These are phyloP conservation scores for Diceros bicornis DNA, from an alignment of 2,797 vertebrate species.

Conservation along the genomic window DNA sequence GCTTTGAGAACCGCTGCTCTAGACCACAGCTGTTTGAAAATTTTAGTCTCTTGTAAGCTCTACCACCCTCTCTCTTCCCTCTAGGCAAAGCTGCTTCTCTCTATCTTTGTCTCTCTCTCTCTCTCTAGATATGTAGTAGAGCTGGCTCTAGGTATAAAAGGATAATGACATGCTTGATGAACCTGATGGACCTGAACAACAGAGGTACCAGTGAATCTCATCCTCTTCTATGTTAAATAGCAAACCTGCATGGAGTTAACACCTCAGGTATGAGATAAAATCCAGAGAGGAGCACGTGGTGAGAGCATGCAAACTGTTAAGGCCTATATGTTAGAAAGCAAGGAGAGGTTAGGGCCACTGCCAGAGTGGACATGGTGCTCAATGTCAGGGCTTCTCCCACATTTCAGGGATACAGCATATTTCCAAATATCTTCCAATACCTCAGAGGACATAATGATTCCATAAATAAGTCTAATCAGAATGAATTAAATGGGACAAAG, in stretches of 20 bases:
- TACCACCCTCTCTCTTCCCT: not conserved
- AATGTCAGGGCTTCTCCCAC: not conserved
- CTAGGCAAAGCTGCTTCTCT: not conserved
- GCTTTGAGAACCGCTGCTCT: not conserved
- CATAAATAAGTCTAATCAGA: not conserved
- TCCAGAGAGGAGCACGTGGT: not conserved
- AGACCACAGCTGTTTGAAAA: not conserved
- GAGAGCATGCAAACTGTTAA: not conserved
- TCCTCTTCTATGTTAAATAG: not conserved
- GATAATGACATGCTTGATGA: not conserved
- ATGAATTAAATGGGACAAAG: not conserved
- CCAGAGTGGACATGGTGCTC: not conserved
- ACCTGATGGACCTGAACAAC: not conserved
- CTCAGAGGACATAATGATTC: not conserved
- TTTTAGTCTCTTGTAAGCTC: not conserved
- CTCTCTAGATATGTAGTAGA: not conserved
- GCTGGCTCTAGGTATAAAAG: not conserved
- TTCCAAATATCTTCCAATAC: not conserved
- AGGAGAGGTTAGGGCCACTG: not conserved
- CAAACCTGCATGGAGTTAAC: not conserved
- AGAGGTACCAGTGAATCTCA: not conserved
- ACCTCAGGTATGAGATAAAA: not conserved
- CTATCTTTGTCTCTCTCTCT: not conserved
- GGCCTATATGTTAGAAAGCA: not conserved
- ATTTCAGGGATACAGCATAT: not conserved